Conservation (phyloP, 2,113 vertebrate genomes). For the Python bivittatus region DNA sequence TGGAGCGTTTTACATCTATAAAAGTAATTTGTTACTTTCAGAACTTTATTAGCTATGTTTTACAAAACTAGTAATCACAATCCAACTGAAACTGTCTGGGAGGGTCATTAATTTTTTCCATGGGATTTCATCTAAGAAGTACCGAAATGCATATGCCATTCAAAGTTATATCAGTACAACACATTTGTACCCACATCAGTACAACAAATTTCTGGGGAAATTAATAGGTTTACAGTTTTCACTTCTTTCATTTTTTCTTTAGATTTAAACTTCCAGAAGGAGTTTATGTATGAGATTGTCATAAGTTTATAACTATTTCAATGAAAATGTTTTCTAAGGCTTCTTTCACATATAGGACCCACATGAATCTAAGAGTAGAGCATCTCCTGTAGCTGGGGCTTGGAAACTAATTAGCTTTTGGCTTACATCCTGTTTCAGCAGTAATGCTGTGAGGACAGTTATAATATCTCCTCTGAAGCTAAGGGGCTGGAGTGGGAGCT, state of each 20-base stretch:
- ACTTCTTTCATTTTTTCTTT: not conserved
- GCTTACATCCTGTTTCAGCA: not conserved
- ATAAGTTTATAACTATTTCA: not conserved
- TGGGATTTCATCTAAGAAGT: not conserved
- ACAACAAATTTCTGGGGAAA: not conserved
- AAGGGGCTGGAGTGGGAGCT: not conserved
- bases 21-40: not conserved
- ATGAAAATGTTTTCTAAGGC: not conserved
- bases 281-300: not conserved
- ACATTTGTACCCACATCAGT: not conserved
- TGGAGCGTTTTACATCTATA: not conserved
- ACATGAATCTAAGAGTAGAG: not conserved
- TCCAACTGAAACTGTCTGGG: not conserved
- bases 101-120: not conserved
- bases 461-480: not conserved
- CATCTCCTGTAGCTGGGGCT: not conserved
- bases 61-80: not conserved
- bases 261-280: not conserved
- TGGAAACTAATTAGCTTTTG: not conserved
- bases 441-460: not conserved
- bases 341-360: not conserved
- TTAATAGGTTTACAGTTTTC: not conserved
- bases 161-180: not conserved
- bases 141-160: not conserved
- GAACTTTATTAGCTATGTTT: not conserved